phyloP scores from a whole-genome alignment of 2,113 vertebrate species.

The Porphyrio hochstetteri region DNA sequence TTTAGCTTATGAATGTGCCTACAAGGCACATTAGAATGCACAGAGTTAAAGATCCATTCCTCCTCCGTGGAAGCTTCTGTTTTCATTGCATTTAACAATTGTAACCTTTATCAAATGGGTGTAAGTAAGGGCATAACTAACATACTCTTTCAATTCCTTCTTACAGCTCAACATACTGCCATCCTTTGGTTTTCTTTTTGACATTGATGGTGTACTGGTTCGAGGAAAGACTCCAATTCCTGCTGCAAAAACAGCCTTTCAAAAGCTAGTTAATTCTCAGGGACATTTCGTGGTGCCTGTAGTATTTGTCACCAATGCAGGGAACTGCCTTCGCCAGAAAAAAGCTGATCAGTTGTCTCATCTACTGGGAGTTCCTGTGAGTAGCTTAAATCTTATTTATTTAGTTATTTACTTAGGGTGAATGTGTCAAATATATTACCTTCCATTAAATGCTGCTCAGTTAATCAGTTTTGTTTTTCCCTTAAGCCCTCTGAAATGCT shows the following conservation, averaged over 20 bases:
- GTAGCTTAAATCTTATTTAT: constrained; percentile 11
- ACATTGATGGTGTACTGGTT: constrained; percentile 88
- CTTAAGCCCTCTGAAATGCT: background rate
- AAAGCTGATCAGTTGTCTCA: constrained; percentile 87
- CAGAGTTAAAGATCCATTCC: too few relatives aligned
- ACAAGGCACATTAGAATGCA: accelerated
- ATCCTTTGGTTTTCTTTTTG: constrained; percentile 84
- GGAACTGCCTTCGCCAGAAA: constrained; percentile 83
- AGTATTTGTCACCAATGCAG: constrained; percentile 92
- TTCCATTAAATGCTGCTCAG: background rate
- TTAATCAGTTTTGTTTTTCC: background rate
- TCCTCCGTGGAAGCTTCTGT: background rate
- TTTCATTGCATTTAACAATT: background rate
- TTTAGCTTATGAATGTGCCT: background rate
- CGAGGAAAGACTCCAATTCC: constrained; percentile 84
- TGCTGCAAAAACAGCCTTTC: constrained; percentile 82
- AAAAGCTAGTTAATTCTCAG: constrained; percentile 80
- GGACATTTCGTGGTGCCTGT: constrained; percentile 85
- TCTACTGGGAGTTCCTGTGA: constrained; percentile 84
- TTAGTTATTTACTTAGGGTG: background rate
- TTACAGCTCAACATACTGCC: constrained; percentile 64
- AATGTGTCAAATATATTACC: background rate
- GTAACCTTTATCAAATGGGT: background rate
- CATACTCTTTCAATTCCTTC: background rate
- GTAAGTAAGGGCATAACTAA: background rate